A percentile compares a stretch with the other conserved stretches of the same genome.
phyloP scores from a whole-genome alignment of 2,113 vertebrate species.

The Xiphophorus couchianus region DNA sequence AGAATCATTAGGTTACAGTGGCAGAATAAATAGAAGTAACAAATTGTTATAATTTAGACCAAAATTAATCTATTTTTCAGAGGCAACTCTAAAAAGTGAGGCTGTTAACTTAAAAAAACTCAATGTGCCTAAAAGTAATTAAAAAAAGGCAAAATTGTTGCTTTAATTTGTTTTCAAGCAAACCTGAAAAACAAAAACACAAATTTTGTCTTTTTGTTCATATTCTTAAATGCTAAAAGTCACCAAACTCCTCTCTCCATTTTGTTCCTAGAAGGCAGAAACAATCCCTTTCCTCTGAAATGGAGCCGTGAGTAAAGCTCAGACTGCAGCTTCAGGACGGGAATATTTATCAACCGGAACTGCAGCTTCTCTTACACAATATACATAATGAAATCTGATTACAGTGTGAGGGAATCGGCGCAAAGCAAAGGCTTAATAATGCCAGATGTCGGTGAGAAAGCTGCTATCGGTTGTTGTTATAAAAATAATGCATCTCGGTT shows the following conservation, averaged over 20 bases:
- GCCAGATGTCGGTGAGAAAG: constrained; percentile 4
- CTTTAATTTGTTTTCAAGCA: not conserved
- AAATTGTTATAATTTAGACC: too few species aligned
- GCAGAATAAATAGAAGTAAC: too few species aligned
- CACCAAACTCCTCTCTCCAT: not conserved
- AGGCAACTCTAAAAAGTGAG: too few species aligned
- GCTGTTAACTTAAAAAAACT: too few species aligned
- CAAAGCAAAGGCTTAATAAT: constrained; percentile 17
- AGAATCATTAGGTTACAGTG: too few species aligned
- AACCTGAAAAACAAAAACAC: not conserved
- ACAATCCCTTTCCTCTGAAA: not conserved
- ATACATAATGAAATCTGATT: constrained; percentile 27
- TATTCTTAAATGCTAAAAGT: not conserved
- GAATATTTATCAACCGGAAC: constrained; percentile 14
- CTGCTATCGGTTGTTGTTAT: constrained; percentile 23
- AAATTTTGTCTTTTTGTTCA: not conserved
- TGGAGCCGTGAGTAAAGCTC: not conserved
- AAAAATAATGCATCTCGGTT: constrained; percentile 6
- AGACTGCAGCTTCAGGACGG: not conserved
- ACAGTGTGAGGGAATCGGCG: not conserved
- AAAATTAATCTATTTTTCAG: too few species aligned
- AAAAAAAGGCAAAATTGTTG: not conserved
- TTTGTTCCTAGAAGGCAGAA: not conserved
- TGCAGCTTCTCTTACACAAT: constrained; percentile 3
- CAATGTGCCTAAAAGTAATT: not conserved